Base-by-base conservation (phyloP, 30 jellyfish, hydroid and myxozoan genomes). In the Cassiopea andromeda region DNA sequence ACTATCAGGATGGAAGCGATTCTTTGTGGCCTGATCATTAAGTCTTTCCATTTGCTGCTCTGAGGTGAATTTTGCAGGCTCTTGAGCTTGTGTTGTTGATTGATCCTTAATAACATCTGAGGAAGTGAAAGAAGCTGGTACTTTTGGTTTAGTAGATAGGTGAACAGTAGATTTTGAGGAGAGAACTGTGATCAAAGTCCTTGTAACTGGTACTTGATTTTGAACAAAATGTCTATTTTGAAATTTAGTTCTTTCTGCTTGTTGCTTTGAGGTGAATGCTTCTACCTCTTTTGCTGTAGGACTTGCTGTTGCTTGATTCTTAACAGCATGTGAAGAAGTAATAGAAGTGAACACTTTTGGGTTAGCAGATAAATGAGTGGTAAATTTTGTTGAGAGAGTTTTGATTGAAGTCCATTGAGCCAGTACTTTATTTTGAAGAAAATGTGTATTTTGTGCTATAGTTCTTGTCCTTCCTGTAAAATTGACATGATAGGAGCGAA, bases 1-100 rank as follows among this genome's bases (percentile, higher is more conserved):
- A 16, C 38, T 47, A 77, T 77, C 86, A 45, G 86, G 66, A 48
- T 48, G 86, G 49, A 77, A 77, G 12, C 86, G 73, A 2, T 13
- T 17, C 73, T 4, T 14, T 13, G 5, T 14, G 2, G 19, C 73
- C 8, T 64, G 68, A 7, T 58, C 14, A 14, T 58, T 14, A 6
- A 7, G 13, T 58, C 14, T 58, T 58, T 58, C 68, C 8, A 58
- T 58, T 6, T 58, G 38, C 38, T 27, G 64, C 64, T 54, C 10
- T 54, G 7, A 10, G 12, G 64, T 54, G 64, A 6, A 6, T 54
- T 54, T 0, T 54, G 64, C 64, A 3, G 7, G 7, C 64, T 54
- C 10, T 54, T 54, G 7, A 3, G 64, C 7, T 54, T 3, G 7
- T 54, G 64, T 10, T 10, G 7, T 10, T 3, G 64, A 3, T 54